phyloP scores from a whole-genome alignment of 2,113 vertebrate genomes.

The Mus musculus region GRCm39 chr16:74175501-74176000 shows the following conservation, averaged over 20 bases:
- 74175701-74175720: slow-evolving; percentile 70
- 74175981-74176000: not conserved
- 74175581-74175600: slow-evolving; percentile 9
- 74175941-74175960: slow-evolving; percentile 16
- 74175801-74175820: slow-evolving; percentile 59
- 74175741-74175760: slow-evolving; percentile 72
- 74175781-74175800: slow-evolving; percentile 56
- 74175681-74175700: slow-evolving; percentile 62
- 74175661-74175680: slow-evolving; percentile 51
- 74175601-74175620: slow-evolving; percentile 11
- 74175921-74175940: not conserved
- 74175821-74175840: slow-evolving; percentile 64
- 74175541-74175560: not conserved
- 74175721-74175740: slow-evolving; percentile 67
- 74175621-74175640: slow-evolving; percentile 50
- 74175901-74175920: not conserved
- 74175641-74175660: not conserved
- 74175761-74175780: slow-evolving; percentile 65
- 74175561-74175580: not conserved
- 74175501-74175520: not conserved
- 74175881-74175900: slow-evolving; percentile 50
- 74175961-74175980: not conserved
- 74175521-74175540: slow-evolving; percentile 3
- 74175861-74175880: not conserved
- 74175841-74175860: slow-evolving; percentile 36